These are phyloP conservation scores for Aproaerema taeniolella DNA, from an alignment of 2,888 invertebrate species.

Conservation along the genomic window DNA sequence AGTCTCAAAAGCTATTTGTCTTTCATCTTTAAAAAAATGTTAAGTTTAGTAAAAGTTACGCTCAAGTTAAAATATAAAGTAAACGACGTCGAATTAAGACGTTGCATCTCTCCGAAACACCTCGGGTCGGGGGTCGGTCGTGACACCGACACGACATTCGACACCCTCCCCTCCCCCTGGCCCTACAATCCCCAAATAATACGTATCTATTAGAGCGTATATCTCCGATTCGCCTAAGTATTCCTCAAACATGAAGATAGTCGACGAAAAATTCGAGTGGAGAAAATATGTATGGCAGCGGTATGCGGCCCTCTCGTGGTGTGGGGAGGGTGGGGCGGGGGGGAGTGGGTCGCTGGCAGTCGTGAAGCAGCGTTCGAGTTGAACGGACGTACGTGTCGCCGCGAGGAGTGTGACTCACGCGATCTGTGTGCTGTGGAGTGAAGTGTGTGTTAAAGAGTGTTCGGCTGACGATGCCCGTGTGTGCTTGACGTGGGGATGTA, in stretches of 20 bases:
- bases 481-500: constrained; percentile 84
- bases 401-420: too few species aligned
- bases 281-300: constrained; percentile 71
- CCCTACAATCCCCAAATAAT: constrained; percentile 64
- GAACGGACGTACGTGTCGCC: constrained; percentile 50
- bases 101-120: constrained; percentile 12
- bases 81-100: too few species aligned
- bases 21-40: neutral
- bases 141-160: too few species aligned
- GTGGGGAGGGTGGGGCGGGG: constrained; percentile 39
- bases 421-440: constrained; percentile 43
- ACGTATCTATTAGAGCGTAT: constrained; percentile 73
- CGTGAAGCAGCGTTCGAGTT: constrained; percentile 37
- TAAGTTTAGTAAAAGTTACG: neutral
- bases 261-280: constrained; percentile 75
- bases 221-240: constrained; percentile 72
- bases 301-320: constrained; percentile 50
- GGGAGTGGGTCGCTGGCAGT: constrained; percentile 56
- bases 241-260: constrained; percentile 75
- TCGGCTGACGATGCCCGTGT: constrained; percentile 54
- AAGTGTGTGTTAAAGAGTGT: constrained; percentile 62
- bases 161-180: constrained; percentile 43
- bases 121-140: neutral
- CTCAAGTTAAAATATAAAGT: neutral
- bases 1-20: too few species aligned